Conservation (phyloP, 2,113 vertebrate genomes). For the Microcebus murinus region DNA sequence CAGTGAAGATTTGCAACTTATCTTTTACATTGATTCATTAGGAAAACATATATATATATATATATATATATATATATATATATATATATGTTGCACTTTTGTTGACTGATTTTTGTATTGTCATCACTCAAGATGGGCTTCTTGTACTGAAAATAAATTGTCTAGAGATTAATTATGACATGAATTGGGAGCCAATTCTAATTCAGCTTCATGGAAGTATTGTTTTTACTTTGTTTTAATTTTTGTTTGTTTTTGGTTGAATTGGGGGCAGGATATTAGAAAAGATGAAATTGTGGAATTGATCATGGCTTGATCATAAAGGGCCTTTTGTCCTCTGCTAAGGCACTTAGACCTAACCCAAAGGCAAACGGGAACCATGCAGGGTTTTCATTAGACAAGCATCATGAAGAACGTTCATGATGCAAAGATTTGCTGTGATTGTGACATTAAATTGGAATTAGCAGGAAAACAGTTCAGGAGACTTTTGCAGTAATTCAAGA, state of each 20-base stretch:
- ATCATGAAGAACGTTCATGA: neutral
- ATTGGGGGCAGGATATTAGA: neutral
- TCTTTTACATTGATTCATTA: neutral
- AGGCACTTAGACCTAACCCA: neutral
- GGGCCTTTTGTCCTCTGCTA: neutral
- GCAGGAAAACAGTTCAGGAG: neutral
- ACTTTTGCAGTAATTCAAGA: neutral
- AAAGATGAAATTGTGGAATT: neutral
- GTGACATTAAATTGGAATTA: neutral
- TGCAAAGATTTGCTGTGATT: neutral
- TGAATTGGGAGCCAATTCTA: neutral
- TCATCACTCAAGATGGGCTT: neutral
- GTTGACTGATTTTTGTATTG: neutral
- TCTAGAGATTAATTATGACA: neutral
- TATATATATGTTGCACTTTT: neutral
- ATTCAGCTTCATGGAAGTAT: neutral
- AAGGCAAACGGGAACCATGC: neutral
- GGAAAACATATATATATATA: no score
- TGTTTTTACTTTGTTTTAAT: neutral
- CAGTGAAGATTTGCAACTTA: neutral
- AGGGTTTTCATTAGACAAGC: slow-evolving; percentile 33
- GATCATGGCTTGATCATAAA: neutral
- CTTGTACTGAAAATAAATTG: neutral
- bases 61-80: neutral
- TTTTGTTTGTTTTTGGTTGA: slow-evolving; percentile 23